Base-by-base conservation (phyloP, 1,140 invertebrate genomes). In the Pachyrhynchus sulphureomaculatus region DNA sequence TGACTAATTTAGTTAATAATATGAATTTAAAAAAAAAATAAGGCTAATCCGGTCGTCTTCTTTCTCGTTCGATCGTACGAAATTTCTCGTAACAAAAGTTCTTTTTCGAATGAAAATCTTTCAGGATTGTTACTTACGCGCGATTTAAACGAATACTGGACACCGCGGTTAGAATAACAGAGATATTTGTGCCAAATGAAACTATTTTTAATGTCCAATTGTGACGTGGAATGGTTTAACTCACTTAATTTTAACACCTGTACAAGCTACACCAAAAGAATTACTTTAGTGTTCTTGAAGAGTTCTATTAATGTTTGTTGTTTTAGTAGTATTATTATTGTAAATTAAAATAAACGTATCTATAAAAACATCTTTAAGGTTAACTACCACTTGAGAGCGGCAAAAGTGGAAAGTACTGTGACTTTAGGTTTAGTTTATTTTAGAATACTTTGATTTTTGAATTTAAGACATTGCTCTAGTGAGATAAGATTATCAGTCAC, bases 161-260 rank as follows among this genome's bases (percentile, higher is more conserved):
- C n/a, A 32, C 42, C 42, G 47, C 58, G 48, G 49, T 45, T 15
- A 34, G 37, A 45, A 61, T 61, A 53, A 41, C 58, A 52, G 58
- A 53, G 58, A 61, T 61, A 61, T 61, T 53, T 61, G 58, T 61
- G 58, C 58, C 58, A 61, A 61, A 53, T 44, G 51, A 44, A 56
- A 55, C 60, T 62, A 62, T 62, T 62, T 62, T 62, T 62, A 62
- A 55, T 62, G 60, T 41, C 48, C 41, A 56, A 62, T 62, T 62
- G 52, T 56, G 51, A 62, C 51, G 60, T 62, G 49, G 37, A 53
- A 21, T 32, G 59, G 29, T 18, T 13, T 32, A 32, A 6, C 37
- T 39, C 3, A 39, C 10, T 21, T 34, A 41, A 51, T 53, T 49
- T 37, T 26, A 56, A 62, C 60, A 62, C 60, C 52, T 62, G 60